Conservation (phyloP, 2,797 vertebrate species). For the Pristis pectinata region DNA sequence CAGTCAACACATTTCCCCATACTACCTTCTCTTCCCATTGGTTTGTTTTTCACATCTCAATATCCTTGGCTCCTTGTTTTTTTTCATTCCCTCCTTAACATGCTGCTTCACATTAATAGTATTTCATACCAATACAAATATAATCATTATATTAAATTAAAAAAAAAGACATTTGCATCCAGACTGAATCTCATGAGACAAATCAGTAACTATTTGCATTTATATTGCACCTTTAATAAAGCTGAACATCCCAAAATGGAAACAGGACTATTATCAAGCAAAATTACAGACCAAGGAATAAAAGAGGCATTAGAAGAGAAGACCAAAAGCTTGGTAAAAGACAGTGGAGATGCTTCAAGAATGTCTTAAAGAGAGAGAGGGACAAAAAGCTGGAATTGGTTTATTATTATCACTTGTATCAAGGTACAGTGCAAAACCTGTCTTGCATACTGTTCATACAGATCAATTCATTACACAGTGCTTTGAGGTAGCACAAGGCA, state of each 20-base stretch:
- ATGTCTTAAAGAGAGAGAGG: not conserved
- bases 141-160: not conserved
- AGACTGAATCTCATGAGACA: not conserved
- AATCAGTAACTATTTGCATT: not conserved
- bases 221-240: not conserved
- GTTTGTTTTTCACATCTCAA: not conserved
- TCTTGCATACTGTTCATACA: too few relatives aligned
- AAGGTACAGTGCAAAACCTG: too few relatives aligned
- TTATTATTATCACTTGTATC: too few relatives aligned
- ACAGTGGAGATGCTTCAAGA: not conserved
- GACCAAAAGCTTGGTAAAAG: not conserved
- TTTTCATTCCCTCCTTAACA: not conserved
- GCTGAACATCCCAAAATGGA: not conserved
- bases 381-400: too few relatives aligned
- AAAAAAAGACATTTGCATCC: not conserved
- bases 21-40: not conserved
- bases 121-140: not conserved
- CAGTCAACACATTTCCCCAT: not conserved
- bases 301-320: not conserved
- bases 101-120: not conserved
- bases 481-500: too few relatives aligned
- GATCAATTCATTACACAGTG: too few relatives aligned
- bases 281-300: not conserved
- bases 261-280: not conserved
- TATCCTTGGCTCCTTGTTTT: not conserved